Percentiles rank a stretch among this genome's conserved stretches.
Evolutionary conservation across 2,888 invertebrate species (phyloP).

Genomic region (Erebia palarica): DNA sequence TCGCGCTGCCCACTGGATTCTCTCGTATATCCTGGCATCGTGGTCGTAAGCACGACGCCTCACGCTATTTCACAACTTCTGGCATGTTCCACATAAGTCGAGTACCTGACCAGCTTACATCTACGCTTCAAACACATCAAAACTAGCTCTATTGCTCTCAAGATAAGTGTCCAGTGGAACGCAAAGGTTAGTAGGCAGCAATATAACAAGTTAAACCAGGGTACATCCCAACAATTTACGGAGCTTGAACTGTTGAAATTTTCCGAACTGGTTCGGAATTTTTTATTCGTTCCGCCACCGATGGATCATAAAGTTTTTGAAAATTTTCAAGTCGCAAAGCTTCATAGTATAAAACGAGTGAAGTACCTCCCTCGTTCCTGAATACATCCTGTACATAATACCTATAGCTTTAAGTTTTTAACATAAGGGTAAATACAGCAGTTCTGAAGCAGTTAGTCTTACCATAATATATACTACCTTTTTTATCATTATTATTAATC

Average conservation of each 20-base stretch:
- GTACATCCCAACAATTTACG: conserved; percentile 33
- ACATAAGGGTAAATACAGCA: too few species aligned
- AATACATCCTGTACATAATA: too few species aligned
- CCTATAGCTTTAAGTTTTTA: too few species aligned
- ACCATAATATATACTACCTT: too few species aligned
- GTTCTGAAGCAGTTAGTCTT: too few species aligned
- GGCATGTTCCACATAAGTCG: conserved; percentile 25
- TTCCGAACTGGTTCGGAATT: conserved; percentile 23
- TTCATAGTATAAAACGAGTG: neutral
- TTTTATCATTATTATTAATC: too few species aligned
- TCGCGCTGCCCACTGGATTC: conserved; percentile 25
- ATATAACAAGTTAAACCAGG: conserved; percentile 33
- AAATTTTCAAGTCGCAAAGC: conserved; percentile 15
- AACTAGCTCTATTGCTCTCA: neutral
- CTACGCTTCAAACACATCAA: neutral
- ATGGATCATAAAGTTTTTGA: conserved; percentile 16
- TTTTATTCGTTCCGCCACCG: conserved; percentile 14
- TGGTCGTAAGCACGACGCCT: conserved; percentile 25
- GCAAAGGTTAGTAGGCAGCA: conserved; percentile 18
- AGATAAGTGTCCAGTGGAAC: neutral
- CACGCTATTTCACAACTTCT: conserved; percentile 31
- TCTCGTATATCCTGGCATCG: conserved; percentile 22
- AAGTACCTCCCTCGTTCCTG: neutral
- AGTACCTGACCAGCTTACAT: conserved; percentile 23
- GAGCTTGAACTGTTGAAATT: conserved; percentile 22